phyloP scores from a whole-genome alignment of 2,113 vertebrate genomes.

The Scomber scombrus region DNA sequence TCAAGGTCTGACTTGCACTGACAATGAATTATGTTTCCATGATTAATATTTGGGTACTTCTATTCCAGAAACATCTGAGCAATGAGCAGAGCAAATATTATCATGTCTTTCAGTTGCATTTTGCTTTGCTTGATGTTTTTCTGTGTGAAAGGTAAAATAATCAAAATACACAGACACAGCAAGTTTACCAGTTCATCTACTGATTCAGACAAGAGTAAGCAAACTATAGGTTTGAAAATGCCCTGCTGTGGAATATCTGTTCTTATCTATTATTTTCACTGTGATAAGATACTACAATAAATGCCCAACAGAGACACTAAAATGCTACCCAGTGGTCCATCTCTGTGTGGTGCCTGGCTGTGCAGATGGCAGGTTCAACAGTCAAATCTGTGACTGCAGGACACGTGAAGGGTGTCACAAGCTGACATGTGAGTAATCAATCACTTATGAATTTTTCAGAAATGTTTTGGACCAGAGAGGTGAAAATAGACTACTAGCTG shows the following conservation, averaged over 20 bases:
- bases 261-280: not conserved
- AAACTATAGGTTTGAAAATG: too few species aligned
- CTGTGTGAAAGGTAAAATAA: too few species aligned
- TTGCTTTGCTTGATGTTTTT: too few species aligned
- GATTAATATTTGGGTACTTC: too few species aligned
- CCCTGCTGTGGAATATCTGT: not conserved
- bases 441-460: conserved; percentile 20
- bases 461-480: not conserved
- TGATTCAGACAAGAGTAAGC: too few species aligned
- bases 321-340: conserved; percentile 18
- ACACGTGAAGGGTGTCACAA: conserved; percentile 44
- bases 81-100: too few species aligned
- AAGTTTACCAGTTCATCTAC: too few species aligned
- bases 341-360: conserved; percentile 15
- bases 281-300: not conserved
- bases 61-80: too few species aligned
- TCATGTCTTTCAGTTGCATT: too few species aligned
- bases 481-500: not conserved
- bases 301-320: not conserved
- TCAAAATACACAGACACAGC: too few species aligned
- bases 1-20: too few species aligned
- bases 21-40: too few species aligned
- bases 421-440: conserved; percentile 34
- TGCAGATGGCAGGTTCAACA: conserved; percentile 25
- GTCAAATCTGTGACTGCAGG: conserved; percentile 49